Conservation (phyloP, 2,113 vertebrate genomes). For the Alaudala cheleensis region DNA sequence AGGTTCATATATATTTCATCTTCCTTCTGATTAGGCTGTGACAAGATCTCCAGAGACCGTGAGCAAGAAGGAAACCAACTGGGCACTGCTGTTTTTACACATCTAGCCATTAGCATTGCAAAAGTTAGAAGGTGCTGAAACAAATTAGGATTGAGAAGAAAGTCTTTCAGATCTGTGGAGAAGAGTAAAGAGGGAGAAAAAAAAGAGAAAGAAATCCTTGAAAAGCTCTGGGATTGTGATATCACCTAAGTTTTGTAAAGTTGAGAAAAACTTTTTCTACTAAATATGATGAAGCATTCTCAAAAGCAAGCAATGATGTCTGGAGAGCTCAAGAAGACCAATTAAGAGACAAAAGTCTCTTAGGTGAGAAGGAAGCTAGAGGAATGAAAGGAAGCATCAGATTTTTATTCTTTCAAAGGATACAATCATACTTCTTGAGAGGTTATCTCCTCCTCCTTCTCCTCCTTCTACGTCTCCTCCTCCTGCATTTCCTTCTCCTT, state of each 20-base stretch:
- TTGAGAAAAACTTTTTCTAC: neutral
- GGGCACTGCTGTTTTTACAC: neutral
- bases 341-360: neutral
- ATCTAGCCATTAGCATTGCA: neutral
- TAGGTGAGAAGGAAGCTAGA: neutral
- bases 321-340: neutral
- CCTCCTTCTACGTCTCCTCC: too few relatives aligned
- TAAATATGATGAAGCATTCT: neutral
- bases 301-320: neutral
- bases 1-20: neutral
- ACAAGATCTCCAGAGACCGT: neutral
- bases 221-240: neutral
- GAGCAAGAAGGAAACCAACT: neutral
- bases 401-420: neutral
- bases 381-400: neutral
- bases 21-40: neutral
- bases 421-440: neutral
- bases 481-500: neutral
- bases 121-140: neutral
- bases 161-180: neutral
- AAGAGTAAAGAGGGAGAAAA: neutral
- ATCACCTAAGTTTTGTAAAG: neutral
- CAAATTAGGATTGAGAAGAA: neutral
- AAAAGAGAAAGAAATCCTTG: rapidly evolving
- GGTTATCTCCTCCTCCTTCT: neutral